Evolutionary conservation across 2,113 vertebrate genomes (phyloP), one percentile per base, ranked within the genome.

Genomic region (Acanthochromis polyacanthus): DNA sequence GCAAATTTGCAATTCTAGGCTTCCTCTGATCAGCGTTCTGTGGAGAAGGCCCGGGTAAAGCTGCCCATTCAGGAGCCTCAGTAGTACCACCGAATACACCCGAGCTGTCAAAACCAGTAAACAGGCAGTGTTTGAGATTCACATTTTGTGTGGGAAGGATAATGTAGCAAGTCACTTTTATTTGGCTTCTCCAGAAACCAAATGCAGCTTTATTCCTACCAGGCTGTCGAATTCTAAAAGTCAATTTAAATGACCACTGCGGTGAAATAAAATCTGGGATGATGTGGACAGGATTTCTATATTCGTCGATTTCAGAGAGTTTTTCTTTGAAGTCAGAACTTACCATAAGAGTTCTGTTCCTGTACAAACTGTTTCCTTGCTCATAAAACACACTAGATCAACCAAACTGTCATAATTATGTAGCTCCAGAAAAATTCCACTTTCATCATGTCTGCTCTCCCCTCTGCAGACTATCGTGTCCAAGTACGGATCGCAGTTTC

Each of bases 401-500:
- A 20, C 25, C 48, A 28, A 55, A 40, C 15, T 46, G 14, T 77
- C 12, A 50, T 57, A 38, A 58, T 55, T 9, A 25, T 45, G 17
- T 10, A 19, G 40, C 68, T 46, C n/a, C 4, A 19, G 30, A 30
- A 50, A 25, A 69, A 11, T 16, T 2, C 23, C 25, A 15, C 15
- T 25, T 10, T 63, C 12, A 59, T 59, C 45, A 4, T 4, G 36
- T 70, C 20, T 71, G 10, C 14, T 73, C 51, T 70, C 15, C 63
- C 52, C 56, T 81, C 68, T 78, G 4, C 91, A 99, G 98, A 96
- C 94, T 38, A 95, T 95, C 0, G 98, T 99, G 52, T 96, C 97
- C 78, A 97, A 97, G 89, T 95, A 98, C 2, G 96, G 97, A 50
- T 81, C 96, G 0, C 98, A 99, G 92, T 99, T 99, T 81, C 96